Base-by-base conservation (phyloP, 2,113 vertebrate genomes). In the Microcebus griseorufus region DNA sequence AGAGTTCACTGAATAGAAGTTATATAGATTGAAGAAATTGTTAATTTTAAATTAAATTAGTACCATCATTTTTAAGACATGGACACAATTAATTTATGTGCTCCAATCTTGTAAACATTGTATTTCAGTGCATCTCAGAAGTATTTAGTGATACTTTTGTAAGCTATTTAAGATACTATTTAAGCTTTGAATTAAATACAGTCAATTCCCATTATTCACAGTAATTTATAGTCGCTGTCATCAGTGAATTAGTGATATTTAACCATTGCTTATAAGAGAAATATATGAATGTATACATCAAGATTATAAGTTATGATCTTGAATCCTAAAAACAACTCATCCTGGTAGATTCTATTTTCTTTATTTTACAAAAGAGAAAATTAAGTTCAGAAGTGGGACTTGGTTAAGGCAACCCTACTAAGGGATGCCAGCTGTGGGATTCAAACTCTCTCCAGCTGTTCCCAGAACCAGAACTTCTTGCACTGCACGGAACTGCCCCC, bases 31-130 rank as follows among this genome's bases (percentile, higher is more conserved):
- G 80, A 92, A 76, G 55, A 79, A 85, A 55, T 34, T 83, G 37
- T 48, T 75, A 27, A 80, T 93, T 96, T 96, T 97, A 96, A 82
- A 79, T 89, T 76, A 79, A 78, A 87, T 34, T 81, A 75, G 12
- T 84, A 62, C 88, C 85, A 65, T 88, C 82, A 89, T 95, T 94
- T 94, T 90, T 97, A 93, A 96, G 39, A 72, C 67, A 76, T 32
- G 84, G 18, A 25, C 67, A 55, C 20, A 93, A 27, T 92, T 85
- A 53, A 60, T 90, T 91, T 37, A 55, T 2, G n/a, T 86, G 25
- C 25, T 82, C 1, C 10, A 72, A 1, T 85, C 53, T 42, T 81
- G 7, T 94, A 95, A 89, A 32, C 55, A 69, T 62, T 94, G 0
- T 79, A 78, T 89, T 94, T 88, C 13, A 48, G 18, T 48, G 29